phyloP scores from a whole-genome alignment of 2,888 invertebrate species.

The Synanthedon vespiformis region DNA sequence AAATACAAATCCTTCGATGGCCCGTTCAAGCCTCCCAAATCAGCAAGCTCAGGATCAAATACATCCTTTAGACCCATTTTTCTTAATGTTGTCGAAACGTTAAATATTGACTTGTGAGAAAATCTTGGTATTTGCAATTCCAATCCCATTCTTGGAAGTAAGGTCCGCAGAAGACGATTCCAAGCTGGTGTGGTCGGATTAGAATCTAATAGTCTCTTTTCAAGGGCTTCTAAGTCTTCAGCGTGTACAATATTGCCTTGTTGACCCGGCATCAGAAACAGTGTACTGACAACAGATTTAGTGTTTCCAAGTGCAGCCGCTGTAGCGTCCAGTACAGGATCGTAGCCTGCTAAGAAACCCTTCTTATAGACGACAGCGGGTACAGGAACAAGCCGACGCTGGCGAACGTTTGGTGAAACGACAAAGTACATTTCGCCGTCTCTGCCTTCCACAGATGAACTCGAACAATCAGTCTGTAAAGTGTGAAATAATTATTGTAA shows the following conservation, averaged over 20 bases:
- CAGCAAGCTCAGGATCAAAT: conserved; percentile 81
- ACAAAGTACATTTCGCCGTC: conserved; percentile 91
- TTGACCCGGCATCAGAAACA: conserved; percentile 88
- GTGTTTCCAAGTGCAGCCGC: conserved; percentile 81
- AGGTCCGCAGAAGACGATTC: conserved; percentile 78
- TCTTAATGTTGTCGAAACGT: conserved; percentile 81
- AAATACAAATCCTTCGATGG: conserved; percentile 81
- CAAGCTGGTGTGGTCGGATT: conserved; percentile 78
- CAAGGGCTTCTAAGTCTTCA: conserved; percentile 81
- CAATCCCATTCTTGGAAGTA: conserved; percentile 80
- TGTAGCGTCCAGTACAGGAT: conserved; percentile 86
- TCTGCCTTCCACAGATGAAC: conserved; percentile 79
- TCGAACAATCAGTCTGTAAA: conserved; percentile 82
- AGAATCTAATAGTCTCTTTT: conserved; percentile 75
- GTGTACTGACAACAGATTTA: conserved; percentile 79
- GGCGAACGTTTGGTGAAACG: conserved; percentile 82
- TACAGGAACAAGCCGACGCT: conserved; percentile 83
- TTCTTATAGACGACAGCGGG: conserved; percentile 84
- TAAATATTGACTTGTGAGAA: conserved; percentile 84
- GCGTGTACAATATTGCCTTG: conserved; percentile 84
- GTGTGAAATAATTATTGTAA: neutral
- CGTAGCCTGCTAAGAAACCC: conserved; percentile 87
- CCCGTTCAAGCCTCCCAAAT: conserved; percentile 86
- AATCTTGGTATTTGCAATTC: conserved; percentile 89
- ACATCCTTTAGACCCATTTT: conserved; percentile 86